These are phyloP conservation scores for Zapus hudsonius DNA, from an alignment of 2,113 vertebrate species.

Conservation along the genomic window DNA sequence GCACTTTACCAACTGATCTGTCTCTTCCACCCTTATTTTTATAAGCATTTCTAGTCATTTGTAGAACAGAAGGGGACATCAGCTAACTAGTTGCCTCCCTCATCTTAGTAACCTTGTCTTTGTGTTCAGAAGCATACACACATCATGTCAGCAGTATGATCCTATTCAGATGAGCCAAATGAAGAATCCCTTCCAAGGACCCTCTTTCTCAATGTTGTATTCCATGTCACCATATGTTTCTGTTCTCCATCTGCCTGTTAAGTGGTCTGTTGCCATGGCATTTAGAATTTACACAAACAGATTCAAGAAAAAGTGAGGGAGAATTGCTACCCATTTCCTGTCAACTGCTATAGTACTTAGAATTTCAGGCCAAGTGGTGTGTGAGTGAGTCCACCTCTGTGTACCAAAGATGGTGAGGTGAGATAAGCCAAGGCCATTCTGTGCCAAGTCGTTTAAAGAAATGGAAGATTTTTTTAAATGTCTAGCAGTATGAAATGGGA, in stretches of 20 bases:
- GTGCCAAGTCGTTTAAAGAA: not conserved
- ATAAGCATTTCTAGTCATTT: not conserved
- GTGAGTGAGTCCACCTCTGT: conserved; percentile 61
- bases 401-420: conserved; percentile 33
- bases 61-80: not conserved
- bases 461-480: not conserved
- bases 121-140: conserved; percentile 3
- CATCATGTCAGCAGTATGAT: not conserved
- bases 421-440: not conserved
- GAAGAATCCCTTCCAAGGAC: conserved; percentile 52
- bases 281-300: conserved; percentile 70
- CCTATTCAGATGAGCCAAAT: conserved; percentile 26
- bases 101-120: not conserved
- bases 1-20: no score
- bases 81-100: not conserved
- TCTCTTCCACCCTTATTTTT: not conserved
- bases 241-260: conserved; percentile 66
- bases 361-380: conserved; percentile 59
- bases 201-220: not conserved
- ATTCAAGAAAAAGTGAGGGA: conserved; percentile 44
- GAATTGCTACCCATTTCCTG: conserved; percentile 57
- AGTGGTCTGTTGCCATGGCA: conserved; percentile 61
- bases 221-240: conserved; percentile 64
- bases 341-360: conserved; percentile 55
- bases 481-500: conserved; percentile 11